Conservation (phyloP, 2,888 invertebrate species). For the Lottia scabra region DNA sequence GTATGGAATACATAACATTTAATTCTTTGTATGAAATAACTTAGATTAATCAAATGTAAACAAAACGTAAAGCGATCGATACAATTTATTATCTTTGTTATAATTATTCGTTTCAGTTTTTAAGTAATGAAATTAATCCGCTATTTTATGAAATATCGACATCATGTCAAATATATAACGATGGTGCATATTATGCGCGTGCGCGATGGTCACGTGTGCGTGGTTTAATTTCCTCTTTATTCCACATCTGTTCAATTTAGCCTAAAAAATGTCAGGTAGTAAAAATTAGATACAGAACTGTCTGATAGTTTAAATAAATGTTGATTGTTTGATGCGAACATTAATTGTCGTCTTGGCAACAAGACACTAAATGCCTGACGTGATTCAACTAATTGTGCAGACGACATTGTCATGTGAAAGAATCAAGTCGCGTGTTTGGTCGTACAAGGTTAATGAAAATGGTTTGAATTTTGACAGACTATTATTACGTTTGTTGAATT, state of each 20-base stretch:
- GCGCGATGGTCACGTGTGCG: slow-evolving; percentile 1
- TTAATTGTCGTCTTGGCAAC: slow-evolving; percentile 1
- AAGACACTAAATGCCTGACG: slow-evolving; percentile 3
- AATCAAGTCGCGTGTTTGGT: slow-evolving; percentile 3
- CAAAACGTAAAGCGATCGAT: not conserved
- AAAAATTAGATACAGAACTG: not conserved
- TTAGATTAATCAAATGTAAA: slow-evolving; percentile 1
- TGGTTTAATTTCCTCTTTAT: slow-evolving; percentile 20
- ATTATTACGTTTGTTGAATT: slow-evolving; percentile 17
- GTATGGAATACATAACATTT: not conserved
- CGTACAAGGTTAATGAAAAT: not conserved
- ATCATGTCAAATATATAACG: not conserved
- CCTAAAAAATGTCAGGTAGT: slow-evolving; percentile 1
- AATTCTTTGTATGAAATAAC: not conserved
- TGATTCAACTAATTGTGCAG: not conserved
- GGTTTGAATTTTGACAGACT: slow-evolving; percentile 7
- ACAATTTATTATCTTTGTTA: not conserved
- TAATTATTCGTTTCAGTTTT: not conserved
- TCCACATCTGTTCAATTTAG: slow-evolving; percentile 6
- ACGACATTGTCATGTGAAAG: not conserved
- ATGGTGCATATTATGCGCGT: not conserved
- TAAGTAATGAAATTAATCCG: not conserved
- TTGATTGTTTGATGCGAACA: not conserved
- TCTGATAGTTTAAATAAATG: slow-evolving; percentile 1
- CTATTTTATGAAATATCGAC: not conserved